Base-by-base conservation (phyloP, 2,797 vertebrate genomes). In the Pristis pectinata region DNA sequence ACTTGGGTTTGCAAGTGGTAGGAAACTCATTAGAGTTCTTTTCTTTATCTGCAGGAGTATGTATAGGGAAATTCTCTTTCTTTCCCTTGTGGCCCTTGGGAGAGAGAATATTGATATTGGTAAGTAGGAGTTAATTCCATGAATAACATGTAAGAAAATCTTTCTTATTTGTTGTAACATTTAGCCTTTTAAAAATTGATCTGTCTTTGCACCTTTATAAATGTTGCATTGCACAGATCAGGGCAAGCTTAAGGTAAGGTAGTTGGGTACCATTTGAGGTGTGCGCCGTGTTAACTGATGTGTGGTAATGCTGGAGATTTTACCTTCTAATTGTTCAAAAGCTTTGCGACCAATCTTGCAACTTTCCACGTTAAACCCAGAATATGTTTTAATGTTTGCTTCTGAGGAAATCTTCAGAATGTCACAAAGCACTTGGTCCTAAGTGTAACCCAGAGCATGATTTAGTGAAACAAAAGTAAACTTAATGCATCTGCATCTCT, bases 41-140 rank as follows among this genome's bases (percentile, higher is more conserved):
- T 95, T 94, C 0, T 95, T 96, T 94, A 96, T 96, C 96, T 94
- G 94, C 95, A 99, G 98, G 97, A 99, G 98, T 95, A 97, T 99
- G 96, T 99, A 99, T 94, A 98, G 98, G 96, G 98, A 99, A 96
- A 98, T 99, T 94, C 97, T 99, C 95, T 99, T 99, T 96, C 97
- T 99, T 64, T 98, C 98, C 9, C 96, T 99, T 95, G 98, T 99
- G 95, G 98, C 98, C 83, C 97, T 99, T 97, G 98, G 98, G 95
- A 98, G 97, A 96, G 98, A 99, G 95, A 99, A 99, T 96, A 99
- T 99, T 95, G 98, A 99, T 95, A 97, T 99, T 4, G 98, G 98
- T 99, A 96, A 98, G 98, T 97, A 93, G n/a, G 15, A 30, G 34
- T 17, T 13, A 70, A 74, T 92, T 44, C 49, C n/a, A 56, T 79